A percentile compares a stretch with the other conserved stretches of the same genome.
These are phyloP conservation scores for Ascaphus truei DNA, from an alignment of 2,113 vertebrate species.

Conservation along the genomic window DNA sequence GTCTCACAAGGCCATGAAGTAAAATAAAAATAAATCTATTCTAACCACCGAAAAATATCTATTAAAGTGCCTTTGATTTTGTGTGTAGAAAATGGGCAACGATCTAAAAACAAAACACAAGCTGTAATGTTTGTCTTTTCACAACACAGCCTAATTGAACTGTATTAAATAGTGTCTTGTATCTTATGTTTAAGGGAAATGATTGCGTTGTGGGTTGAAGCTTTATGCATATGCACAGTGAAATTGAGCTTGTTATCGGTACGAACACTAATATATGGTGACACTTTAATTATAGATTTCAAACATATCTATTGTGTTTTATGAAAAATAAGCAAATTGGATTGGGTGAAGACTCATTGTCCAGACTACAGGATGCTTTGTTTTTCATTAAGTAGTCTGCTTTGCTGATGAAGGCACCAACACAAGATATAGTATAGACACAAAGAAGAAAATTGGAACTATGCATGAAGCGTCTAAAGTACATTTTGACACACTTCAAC, in stretches of 20 bases:
- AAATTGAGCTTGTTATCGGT: neutral
- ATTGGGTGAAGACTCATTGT: neutral
- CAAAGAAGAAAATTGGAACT: too few relatives aligned
- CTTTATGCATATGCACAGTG: neutral
- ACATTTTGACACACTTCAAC: too few relatives aligned
- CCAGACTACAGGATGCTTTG: neutral
- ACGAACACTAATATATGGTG: neutral
- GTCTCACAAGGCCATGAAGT: too few relatives aligned
- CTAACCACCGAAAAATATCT: too few relatives aligned
- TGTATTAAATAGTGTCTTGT: too few relatives aligned
- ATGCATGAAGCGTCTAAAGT: too few relatives aligned
- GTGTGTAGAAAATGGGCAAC: too few relatives aligned
- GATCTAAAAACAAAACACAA: too few relatives aligned
- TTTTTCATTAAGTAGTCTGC: neutral
- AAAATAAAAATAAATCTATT: too few relatives aligned
- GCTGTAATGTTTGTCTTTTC: neutral
- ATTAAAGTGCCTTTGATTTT: too few relatives aligned
- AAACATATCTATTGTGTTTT: neutral
- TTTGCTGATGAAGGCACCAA: neutral
- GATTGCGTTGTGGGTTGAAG: neutral
- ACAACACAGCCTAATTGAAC: too few relatives aligned
- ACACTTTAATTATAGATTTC: neutral
- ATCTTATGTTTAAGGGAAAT: neutral
- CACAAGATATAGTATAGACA: too few relatives aligned
- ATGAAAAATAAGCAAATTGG: neutral